Evolutionary conservation across 1,140 invertebrate species (phyloP), one percentile per base, ranked within the genome.

Genomic region (Pseudachorutes palmiensis): DNA sequence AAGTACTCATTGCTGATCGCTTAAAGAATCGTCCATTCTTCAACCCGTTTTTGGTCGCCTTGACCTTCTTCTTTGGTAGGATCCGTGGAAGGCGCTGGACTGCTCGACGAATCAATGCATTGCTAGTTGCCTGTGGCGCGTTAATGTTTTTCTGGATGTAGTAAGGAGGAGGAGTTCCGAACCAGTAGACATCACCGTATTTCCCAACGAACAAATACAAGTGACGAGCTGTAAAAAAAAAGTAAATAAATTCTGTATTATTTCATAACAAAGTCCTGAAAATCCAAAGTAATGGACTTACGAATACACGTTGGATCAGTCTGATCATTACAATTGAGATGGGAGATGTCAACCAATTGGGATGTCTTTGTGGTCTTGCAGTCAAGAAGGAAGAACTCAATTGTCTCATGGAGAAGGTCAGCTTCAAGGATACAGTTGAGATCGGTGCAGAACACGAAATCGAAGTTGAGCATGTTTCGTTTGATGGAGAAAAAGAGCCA

Each of bases 131-230:
- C 24, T 55, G 14, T 5, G 51, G 12, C 9, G 5, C 5, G 24
- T 55, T 12, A 55, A 55, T 16, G 51, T 55, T 55, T 26, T 55
- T 55, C 51, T 55, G 12, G 24, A 55, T 55, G 51, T 55, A 55
- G 24, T 14, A 5, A 5, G 9, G 9, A 26, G 51, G 51, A 5
- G 51, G 51, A 22, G 24, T 26, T 5, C 51, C 51, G 24, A 55
- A 55, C 51, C 51, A 55, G 51, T 55, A 55, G 24, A 55, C 14
- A 24, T 55, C 51, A 16, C 51, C 51, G 5, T 55, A 19, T 26
- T 55, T 55, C 5, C 51, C 51, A 26, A 55, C 9, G 24, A 14
- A 55, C 51, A 55, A 55, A 22, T 55, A 55, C 12, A 55, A 5
- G 14, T 14, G 51, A 55, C 51, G 14, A 26, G 9, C 51, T 55